A percentile compares a stretch with the other conserved stretches of the same genome.
phyloP scores from a whole-genome alignment of 2,888 invertebrate genomes.

The Terebella lapidaria region DNA sequence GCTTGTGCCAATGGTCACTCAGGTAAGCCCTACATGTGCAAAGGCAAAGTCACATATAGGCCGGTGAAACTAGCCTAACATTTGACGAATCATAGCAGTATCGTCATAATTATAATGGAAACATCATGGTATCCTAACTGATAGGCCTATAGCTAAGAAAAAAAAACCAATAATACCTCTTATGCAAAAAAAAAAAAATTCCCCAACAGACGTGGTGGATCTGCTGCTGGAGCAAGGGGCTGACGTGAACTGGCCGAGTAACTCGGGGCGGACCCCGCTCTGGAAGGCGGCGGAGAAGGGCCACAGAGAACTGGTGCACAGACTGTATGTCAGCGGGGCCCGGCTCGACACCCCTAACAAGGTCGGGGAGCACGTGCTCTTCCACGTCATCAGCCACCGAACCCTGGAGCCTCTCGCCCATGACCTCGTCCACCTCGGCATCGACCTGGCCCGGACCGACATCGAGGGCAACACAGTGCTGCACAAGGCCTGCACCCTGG shows the following conservation, averaged over 20 bases:
- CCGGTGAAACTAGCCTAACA: too few relatives aligned
- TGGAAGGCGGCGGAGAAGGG: slow-evolving; percentile 14
- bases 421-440: slow-evolving; percentile 8
- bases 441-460: not conserved
- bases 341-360: slow-evolving; percentile 4
- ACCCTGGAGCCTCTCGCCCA: not conserved
- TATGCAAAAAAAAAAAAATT: too few relatives aligned
- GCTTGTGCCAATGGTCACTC: slow-evolving; percentile 7
- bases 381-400: slow-evolving; percentile 3
- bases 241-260: slow-evolving; percentile 7
- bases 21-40: too few relatives aligned
- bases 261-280: slow-evolving; percentile 13
- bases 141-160: too few relatives aligned
- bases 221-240: slow-evolving; percentile 1
- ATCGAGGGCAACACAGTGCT: slow-evolving; percentile 14
- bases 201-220: slow-evolving; percentile 7
- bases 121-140: too few relatives aligned
- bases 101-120: too few relatives aligned
- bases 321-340: slow-evolving; percentile 5
- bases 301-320: slow-evolving; percentile 9
- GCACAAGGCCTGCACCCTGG: slow-evolving; percentile 6
- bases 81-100: too few relatives aligned
- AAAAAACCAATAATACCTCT: too few relatives aligned
- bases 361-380: slow-evolving; percentile 11
- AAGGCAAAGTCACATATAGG: too few relatives aligned